Evolutionary conservation across 2,797 vertebrate species (phyloP).

Genomic region (Amblyraja radiata): DNA sequence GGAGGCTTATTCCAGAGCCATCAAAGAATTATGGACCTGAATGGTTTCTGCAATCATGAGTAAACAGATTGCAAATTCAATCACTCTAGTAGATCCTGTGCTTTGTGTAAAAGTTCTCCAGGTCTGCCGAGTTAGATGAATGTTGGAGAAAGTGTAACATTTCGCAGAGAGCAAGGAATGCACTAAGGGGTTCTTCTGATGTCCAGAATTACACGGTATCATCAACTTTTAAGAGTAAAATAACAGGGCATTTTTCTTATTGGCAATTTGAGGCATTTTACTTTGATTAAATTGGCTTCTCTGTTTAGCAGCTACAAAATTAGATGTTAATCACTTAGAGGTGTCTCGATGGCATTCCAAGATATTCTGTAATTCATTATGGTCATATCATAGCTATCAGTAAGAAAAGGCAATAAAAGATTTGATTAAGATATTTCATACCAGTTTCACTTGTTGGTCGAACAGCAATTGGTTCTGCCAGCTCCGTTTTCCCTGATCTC

Average conservation of each 20-base stretch:
- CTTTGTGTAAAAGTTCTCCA: background rate
- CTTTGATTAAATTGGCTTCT: background rate
- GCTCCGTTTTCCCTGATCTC: constrained; percentile 86
- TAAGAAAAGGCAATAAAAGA: background rate
- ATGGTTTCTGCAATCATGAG: background rate
- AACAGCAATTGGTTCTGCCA: constrained; percentile 91
- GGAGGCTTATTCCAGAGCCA: background rate
- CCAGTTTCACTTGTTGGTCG: constrained; percentile 97
- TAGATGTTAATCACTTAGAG: background rate
- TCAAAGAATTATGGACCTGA: background rate
- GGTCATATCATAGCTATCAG: background rate
- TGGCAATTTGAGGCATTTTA: background rate
- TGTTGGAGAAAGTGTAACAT: background rate
- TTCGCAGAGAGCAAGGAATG: background rate
- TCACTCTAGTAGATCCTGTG: background rate
- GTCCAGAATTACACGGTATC: background rate
- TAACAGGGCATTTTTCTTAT: background rate
- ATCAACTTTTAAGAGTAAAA: background rate
- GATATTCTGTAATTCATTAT: background rate
- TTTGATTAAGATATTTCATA: constrained; percentile 47
- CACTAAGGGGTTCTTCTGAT: too few relatives aligned
- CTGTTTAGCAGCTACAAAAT: background rate
- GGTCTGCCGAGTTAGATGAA: background rate
- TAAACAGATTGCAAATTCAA: background rate
- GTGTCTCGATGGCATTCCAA: background rate